phyloP scores from a whole-genome alignment of 2,113 vertebrate genomes.

The Bolborhynchus lineola region DNA sequence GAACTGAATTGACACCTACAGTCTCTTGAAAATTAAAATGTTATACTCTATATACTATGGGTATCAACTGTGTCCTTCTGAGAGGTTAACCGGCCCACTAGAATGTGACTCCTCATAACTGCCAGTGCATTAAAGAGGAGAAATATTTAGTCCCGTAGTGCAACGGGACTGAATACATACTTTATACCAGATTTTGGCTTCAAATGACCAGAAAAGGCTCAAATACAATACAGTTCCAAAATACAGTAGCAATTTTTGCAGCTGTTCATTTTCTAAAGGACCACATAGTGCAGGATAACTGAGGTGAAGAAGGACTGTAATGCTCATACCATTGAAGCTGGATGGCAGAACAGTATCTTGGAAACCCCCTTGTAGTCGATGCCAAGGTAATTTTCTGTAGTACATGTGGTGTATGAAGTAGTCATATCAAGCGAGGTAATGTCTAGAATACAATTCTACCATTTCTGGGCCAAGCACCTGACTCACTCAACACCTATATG shows the following conservation, averaged over 20 bases:
- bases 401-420: not conserved
- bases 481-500: not conserved
- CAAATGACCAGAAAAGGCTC: not conserved
- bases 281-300: not conserved
- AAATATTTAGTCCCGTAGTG: not conserved
- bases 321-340: accelerated
- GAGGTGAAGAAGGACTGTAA: not conserved
- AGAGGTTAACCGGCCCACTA: not conserved
- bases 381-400: not conserved
- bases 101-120: not conserved
- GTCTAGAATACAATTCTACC: not conserved
- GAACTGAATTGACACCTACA: not conserved
- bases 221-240: not conserved
- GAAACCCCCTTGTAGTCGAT: not conserved
- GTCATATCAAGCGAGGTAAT: not conserved
- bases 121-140: not conserved
- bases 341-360: not conserved
- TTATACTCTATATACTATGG: accelerated
- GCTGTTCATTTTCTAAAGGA: not conserved
- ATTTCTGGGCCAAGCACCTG: not conserved
- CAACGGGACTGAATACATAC: not conserved
- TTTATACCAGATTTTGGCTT: not conserved
- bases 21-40: not conserved
- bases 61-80: not conserved
- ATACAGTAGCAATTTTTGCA: not conserved